These are phyloP conservation scores for Blennius ocellaris DNA, from an alignment of 2,113 vertebrate species.

Conservation along the genomic window DNA sequence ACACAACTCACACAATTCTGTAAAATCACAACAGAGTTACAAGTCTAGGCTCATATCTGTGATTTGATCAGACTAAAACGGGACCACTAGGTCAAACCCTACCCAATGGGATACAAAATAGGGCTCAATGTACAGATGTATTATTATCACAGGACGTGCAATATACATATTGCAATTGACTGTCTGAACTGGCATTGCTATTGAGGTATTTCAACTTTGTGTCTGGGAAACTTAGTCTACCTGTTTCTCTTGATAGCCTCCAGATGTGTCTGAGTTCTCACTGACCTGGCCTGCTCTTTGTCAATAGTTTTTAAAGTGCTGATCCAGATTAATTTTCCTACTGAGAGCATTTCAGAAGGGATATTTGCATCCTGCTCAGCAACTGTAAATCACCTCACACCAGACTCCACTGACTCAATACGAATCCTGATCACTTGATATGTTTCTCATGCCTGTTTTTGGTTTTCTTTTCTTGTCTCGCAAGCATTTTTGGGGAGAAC, in stretches of 20 bases:
- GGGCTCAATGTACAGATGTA: too few species aligned
- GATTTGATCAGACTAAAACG: too few species aligned
- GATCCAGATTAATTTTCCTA: conserved; percentile 26
- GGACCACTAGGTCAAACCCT: too few species aligned
- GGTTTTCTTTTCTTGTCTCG: neutral
- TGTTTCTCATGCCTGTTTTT: neutral
- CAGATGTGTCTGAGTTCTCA: conserved; percentile 55
- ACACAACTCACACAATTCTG: too few species aligned
- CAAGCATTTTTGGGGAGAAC: neutral
- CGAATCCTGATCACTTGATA: neutral
- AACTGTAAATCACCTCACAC: conserved; percentile 15
- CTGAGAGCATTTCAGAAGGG: conserved; percentile 1
- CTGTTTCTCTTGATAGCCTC: conserved; percentile 49
- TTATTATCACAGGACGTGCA: too few species aligned
- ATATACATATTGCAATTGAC: too few species aligned
- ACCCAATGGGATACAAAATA: too few species aligned
- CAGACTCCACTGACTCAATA: conserved; percentile 8
- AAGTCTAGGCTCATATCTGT: too few species aligned
- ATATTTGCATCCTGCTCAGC: conserved; percentile 6
- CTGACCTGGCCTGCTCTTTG: conserved; percentile 42
- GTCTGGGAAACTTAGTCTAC: conserved; percentile 43
- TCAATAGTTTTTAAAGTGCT: conserved; percentile 28
- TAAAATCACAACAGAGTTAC: too few species aligned
- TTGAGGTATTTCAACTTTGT: too few species aligned
- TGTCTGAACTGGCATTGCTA: too few species aligned